Evolutionary conservation across 2,888 invertebrate genomes (phyloP).

Genomic region (Drosophila trichaetosa): DNA sequence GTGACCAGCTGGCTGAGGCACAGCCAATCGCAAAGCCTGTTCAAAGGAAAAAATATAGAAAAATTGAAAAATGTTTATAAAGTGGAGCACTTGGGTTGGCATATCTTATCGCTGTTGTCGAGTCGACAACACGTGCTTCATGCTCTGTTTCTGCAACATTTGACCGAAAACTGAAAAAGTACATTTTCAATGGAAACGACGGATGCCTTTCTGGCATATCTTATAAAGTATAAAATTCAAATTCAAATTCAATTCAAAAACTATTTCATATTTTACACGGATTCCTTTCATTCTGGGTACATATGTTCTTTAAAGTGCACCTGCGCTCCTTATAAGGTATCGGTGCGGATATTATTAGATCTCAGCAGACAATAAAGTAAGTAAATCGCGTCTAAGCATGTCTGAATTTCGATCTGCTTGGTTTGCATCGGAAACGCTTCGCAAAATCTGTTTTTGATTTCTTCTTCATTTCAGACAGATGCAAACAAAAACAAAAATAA

Average conservation of each 20-base stretch:
- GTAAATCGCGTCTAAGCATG: slow-evolving; percentile 44
- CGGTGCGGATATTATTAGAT: not conserved
- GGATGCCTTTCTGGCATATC: slow-evolving; percentile 4
- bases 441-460: not conserved
- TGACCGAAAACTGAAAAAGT: not conserved
- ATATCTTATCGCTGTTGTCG: slow-evolving; percentile 23
- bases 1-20: slow-evolving; percentile 14
- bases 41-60: not conserved
- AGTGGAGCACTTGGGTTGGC: slow-evolving; percentile 44
- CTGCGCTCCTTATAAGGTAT: not conserved
- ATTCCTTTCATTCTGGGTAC: not conserved
- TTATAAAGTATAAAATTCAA: not conserved
- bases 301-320: not conserved
- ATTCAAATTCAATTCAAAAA: not conserved
- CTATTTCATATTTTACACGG: not conserved
- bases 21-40: slow-evolving; percentile 3
- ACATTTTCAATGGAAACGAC: slow-evolving; percentile 31
- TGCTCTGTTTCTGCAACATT: slow-evolving; percentile 17
- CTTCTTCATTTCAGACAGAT: not conserved
- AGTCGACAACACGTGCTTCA: slow-evolving; percentile 36
- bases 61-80: slow-evolving; percentile 19
- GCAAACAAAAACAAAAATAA: not conserved
- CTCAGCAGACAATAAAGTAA: slow-evolving; percentile 21
- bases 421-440: not conserved
- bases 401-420: slow-evolving; percentile 58